Evolutionary conservation across 1,140 invertebrate species (phyloP).

Genomic region (Lepidurus couesii): DNA sequence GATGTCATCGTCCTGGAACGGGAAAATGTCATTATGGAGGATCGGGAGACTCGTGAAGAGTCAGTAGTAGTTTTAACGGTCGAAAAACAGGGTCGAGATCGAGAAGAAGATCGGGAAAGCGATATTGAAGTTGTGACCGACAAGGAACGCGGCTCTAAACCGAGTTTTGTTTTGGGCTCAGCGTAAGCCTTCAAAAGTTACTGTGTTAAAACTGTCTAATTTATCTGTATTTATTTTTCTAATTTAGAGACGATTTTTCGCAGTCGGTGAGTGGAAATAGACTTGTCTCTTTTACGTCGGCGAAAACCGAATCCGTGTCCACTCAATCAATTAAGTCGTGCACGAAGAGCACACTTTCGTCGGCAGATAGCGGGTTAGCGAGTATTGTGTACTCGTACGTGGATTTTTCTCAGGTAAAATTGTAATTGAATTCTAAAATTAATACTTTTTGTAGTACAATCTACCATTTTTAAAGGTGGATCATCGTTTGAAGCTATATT

Average conservation of each 20-base stretch:
- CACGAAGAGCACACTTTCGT: background rate
- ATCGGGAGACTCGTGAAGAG: background rate
- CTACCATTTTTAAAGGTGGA: constrained; percentile 22
- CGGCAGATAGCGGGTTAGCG: background rate
- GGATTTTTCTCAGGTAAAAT: constrained; percentile 25
- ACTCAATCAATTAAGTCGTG: constrained; percentile 15
- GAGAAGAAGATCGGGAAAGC: constrained; percentile 12
- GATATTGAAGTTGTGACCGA: background rate
- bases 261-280: background rate
- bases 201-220: background rate
- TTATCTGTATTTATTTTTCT: background rate
- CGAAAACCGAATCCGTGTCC: constrained; percentile 4
- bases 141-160: background rate
- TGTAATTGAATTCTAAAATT: no score
- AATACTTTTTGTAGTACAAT: background rate
- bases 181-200: background rate
- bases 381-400: constrained; percentile 23
- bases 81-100: background rate
- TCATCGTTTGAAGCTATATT: constrained; percentile 23
- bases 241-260: constrained; percentile 16
- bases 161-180: background rate
- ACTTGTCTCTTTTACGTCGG: background rate
- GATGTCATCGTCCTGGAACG: constrained; percentile 1
- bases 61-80: background rate
- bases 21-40: background rate